A percentile compares a stretch with the other conserved stretches of the same genome.
Evolutionary conservation across 1,140 invertebrate genomes (phyloP).

Genomic region (Harpegnathos saltator): DNA sequence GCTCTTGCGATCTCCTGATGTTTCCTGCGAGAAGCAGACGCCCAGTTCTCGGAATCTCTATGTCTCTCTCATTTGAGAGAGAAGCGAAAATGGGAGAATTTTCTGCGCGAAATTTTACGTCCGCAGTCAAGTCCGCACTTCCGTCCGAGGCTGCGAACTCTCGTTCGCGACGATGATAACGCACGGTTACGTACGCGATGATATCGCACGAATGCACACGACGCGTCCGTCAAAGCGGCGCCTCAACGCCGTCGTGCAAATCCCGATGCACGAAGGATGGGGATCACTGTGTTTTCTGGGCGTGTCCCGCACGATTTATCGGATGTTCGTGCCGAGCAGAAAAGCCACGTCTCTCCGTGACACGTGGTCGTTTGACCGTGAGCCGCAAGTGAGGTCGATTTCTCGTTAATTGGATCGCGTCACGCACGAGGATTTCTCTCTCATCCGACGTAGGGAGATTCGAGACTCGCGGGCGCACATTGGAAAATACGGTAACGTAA

Average conservation of each 20-base stretch:
- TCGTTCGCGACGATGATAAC: constrained; percentile 7
- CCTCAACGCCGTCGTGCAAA: constrained; percentile 9
- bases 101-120: too few relatives aligned
- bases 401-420: constrained; percentile 47
- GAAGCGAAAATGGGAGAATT: too few relatives aligned
- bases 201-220: neutral
- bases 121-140: too few relatives aligned
- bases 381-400: constrained; percentile 43
- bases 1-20: too few relatives aligned
- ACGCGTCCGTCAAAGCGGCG: neutral
- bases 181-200: neutral
- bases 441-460: constrained; percentile 6
- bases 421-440: constrained; percentile 39
- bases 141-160: neutral
- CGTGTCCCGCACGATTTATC: constrained; percentile 57
- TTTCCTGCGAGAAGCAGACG: too few relatives aligned
- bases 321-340: constrained; percentile 13
- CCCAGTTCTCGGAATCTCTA: too few relatives aligned
- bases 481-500: too few relatives aligned
- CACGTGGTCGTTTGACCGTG: constrained; percentile 26
- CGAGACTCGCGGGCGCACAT: neutral
- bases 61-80: too few relatives aligned
- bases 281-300: constrained; percentile 42
- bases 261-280: neutral
- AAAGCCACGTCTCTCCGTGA: constrained; percentile 40